Conservation (phyloP, 1,140 invertebrate species). For the Halesus radiatus region DNA sequence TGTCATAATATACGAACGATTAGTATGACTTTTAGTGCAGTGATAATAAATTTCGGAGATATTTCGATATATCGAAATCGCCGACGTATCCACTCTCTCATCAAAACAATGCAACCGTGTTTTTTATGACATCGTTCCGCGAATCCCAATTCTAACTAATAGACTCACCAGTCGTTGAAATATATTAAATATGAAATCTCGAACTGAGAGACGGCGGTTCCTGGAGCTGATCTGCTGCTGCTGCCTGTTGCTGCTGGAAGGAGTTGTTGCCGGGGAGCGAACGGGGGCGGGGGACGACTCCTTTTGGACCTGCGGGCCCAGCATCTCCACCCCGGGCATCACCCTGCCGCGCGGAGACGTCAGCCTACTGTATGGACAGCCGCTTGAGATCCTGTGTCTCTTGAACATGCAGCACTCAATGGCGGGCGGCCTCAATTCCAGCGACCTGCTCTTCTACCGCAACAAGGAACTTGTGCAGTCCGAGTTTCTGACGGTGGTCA, state of each 20-base stretch:
- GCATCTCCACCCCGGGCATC: conserved; percentile 29
- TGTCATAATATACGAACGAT: not conserved
- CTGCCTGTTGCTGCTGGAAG: not conserved
- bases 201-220: not conserved
- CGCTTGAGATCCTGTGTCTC: conserved; percentile 43
- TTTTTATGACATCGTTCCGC: conserved; percentile 43
- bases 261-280: not conserved
- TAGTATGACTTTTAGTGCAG: conserved; percentile 10
- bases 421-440: conserved; percentile 15
- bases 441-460: conserved; percentile 43
- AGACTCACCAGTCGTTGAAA: not conserved
- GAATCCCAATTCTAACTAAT: conserved; percentile 24
- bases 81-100: conserved; percentile 3
- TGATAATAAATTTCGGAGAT: not conserved
- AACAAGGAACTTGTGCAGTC: conserved; percentile 32
- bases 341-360: conserved; percentile 47
- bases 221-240: conserved; percentile 4
- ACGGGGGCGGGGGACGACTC: not conserved
- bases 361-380: conserved; percentile 27
- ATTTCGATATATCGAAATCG: not conserved
- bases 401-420: not conserved
- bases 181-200: not conserved
- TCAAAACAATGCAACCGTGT: conserved; percentile 40
- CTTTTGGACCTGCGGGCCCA: not conserved
- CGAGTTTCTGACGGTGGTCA: conserved; percentile 27